Evolutionary conservation across 1,140 invertebrate genomes (phyloP).

Genomic region (Lordiphosa mommai): DNA sequence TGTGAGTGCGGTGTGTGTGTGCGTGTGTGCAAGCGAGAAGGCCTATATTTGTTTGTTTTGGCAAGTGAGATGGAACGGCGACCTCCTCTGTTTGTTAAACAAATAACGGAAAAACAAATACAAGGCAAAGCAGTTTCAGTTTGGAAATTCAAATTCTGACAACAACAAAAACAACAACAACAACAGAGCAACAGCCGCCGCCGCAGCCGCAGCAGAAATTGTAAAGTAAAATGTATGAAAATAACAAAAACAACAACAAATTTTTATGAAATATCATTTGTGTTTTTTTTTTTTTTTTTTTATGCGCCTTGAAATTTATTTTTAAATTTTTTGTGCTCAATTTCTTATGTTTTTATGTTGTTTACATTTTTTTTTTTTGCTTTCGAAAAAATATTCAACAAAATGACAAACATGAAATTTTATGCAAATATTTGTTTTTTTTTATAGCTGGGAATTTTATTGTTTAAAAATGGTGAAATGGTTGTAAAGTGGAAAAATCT

Average conservation of each 20-base stretch:
- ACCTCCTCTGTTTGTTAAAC: slow-evolving; percentile 50
- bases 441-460: background rate
- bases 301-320: slow-evolving; percentile 72
- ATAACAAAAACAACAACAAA: slow-evolving; percentile 10
- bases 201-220: slow-evolving; percentile 3
- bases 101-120: slow-evolving; percentile 47
- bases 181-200: background rate
- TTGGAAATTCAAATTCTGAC: background rate
- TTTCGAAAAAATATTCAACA: background rate
- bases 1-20: slow-evolving; percentile 2
- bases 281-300: slow-evolving; percentile 26
- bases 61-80: slow-evolving; percentile 25
- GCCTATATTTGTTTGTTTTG: slow-evolving; percentile 42
- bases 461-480: background rate
- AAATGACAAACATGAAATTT: slow-evolving; percentile 2
- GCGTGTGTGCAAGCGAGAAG: slow-evolving; percentile 8
- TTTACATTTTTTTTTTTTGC: slow-evolving; percentile 56
- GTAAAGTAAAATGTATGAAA: slow-evolving; percentile 20
- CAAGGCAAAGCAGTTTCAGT: slow-evolving; percentile 11
- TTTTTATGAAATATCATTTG: slow-evolving; percentile 10
- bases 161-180: slow-evolving; percentile 1
- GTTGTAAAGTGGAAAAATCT: background rate
- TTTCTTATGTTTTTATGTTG: slow-evolving; percentile 53
- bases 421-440: slow-evolving; percentile 1
- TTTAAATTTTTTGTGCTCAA: slow-evolving; percentile 71